Evolutionary conservation across 2,888 invertebrate species (phyloP).

Genomic region (Diogma glabrata): DNA sequence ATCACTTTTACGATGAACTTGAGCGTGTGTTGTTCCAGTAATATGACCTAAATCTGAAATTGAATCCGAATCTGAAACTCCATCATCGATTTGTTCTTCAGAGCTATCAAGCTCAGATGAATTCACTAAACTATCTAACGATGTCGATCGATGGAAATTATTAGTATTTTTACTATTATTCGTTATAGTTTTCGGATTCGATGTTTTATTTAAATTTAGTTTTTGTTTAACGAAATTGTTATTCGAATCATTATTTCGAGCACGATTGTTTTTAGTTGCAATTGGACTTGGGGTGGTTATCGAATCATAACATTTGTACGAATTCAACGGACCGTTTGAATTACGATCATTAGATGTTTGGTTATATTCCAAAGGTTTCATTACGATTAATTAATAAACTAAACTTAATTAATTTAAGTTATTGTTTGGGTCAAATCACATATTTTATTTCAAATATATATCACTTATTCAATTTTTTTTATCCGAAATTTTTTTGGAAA

Average conservation of each 20-base stretch:
- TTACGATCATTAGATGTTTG: no score
- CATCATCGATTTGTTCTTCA: constrained; percentile 41
- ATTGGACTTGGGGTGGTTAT: constrained; percentile 18
- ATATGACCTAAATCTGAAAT: constrained; percentile 50
- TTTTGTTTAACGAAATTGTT: neutral
- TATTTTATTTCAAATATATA: no score
- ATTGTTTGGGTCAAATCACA: no score
- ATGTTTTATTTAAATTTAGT: neutral
- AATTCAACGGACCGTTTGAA: constrained; percentile 26
- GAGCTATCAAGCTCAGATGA: constrained; percentile 49
- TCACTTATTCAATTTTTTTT: no score
- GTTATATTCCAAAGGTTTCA: no score
- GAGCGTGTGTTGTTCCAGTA: constrained; percentile 32
- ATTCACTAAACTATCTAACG: constrained; percentile 56
- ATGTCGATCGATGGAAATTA: constrained; percentile 36
- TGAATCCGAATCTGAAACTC: constrained; percentile 48
- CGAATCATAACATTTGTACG: constrained; percentile 38
- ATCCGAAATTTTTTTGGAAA: no score
- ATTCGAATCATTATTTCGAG: constrained; percentile 17
- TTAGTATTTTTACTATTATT: constrained; percentile 8
- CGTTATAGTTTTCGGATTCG: constrained; percentile 16
- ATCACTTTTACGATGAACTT: constrained; percentile 32
- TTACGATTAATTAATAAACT: no score
- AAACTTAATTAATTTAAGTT: no score
- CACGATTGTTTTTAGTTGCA: constrained; percentile 14